These are phyloP conservation scores for Lepus townsendii DNA, from an alignment of 2,797 vertebrate species.

Conservation along the genomic window DNA sequence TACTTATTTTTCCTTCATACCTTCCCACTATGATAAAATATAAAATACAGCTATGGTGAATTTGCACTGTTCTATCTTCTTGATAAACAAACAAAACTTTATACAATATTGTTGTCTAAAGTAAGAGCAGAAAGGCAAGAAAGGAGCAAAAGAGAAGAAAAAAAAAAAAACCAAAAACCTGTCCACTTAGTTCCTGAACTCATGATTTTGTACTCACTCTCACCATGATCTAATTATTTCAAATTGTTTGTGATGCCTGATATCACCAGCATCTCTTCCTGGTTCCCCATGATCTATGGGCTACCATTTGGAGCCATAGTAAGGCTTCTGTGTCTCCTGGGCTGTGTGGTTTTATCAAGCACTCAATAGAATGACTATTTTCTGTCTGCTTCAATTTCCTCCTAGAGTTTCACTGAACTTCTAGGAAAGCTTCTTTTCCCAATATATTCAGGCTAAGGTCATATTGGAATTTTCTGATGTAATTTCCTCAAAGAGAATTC, in stretches of 20 bases:
- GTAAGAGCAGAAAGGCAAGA: background rate
- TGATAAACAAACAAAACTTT: background rate
- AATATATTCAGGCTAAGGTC: background rate
- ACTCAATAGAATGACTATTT: background rate
- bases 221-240: background rate
- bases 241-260: background rate
- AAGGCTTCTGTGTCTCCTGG: background rate
- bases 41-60: background rate
- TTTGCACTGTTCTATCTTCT: background rate
- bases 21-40: background rate
- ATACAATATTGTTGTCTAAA: background rate
- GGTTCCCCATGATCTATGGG: background rate
- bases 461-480: background rate
- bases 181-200: background rate
- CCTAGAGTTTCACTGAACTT: background rate
- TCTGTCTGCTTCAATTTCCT: conserved; percentile 47
- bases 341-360: background rate
- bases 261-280: background rate
- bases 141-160: background rate
- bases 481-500: conserved; percentile 45
- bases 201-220: conserved; percentile 31
- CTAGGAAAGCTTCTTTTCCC: background rate
- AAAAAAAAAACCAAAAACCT: conserved; percentile 46
- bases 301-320: background rate
- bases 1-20: background rate